A percentile compares a stretch with the other conserved stretches of the same genome.
phyloP scores from a whole-genome alignment of 2,797 vertebrate species.

The Petrocephalus sullivani region DNA sequence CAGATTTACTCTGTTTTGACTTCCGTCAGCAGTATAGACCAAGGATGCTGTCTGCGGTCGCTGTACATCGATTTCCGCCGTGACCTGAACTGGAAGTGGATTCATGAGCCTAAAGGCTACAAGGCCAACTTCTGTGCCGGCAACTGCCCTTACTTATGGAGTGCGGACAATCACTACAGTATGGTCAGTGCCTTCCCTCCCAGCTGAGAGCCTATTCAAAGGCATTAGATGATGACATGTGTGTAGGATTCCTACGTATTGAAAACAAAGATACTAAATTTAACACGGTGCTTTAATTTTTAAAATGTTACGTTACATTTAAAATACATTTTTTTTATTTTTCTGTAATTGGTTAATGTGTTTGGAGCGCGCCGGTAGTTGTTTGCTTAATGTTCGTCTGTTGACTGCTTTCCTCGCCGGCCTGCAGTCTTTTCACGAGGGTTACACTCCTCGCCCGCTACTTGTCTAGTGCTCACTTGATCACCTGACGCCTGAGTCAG shows the following conservation, averaged over 20 bases:
- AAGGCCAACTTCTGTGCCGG: slow-evolving; percentile 76
- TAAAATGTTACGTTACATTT: neutral
- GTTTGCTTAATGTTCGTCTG: neutral
- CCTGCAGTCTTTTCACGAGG: neutral
- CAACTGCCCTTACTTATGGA: slow-evolving; percentile 76
- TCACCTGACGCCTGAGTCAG: neutral
- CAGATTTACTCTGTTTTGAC: neutral
- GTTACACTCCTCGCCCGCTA: neutral
- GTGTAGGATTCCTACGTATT: neutral
- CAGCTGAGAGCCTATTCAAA: neutral
- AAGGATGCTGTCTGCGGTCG: slow-evolving; percentile 71
- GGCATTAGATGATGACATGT: neutral
- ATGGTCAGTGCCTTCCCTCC: slow-evolving; percentile 55
- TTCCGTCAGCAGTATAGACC: slow-evolving; percentile 55
- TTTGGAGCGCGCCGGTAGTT: neutral
- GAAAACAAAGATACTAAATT: neutral
- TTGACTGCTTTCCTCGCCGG: neutral
- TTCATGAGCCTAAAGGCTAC: slow-evolving; percentile 76
- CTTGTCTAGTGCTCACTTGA: neutral
- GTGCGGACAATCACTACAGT: slow-evolving; percentile 76
- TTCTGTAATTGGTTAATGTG: neutral
- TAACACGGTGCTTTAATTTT: neutral
- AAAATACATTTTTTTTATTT: neutral
- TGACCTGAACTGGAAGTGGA: slow-evolving; percentile 80
- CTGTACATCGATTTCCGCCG: slow-evolving; percentile 76